Conservation (phyloP, 2,113 vertebrate species). For the Poecilia latipinna region DNA sequence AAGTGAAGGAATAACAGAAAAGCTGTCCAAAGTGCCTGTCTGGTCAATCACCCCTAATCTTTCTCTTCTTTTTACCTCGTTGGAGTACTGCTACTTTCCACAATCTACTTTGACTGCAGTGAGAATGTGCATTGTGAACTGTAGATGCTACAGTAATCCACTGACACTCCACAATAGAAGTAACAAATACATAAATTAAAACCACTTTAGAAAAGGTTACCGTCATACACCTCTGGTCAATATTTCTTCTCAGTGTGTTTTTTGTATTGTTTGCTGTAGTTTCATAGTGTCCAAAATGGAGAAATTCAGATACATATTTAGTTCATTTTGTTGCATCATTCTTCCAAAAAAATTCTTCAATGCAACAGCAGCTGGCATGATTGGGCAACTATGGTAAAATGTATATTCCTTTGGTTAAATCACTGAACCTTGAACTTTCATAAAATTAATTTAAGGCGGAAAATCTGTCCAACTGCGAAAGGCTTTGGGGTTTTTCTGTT, state of each 20-base stretch:
- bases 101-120: constrained; percentile 35
- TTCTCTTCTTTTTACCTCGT: constrained; percentile 18
- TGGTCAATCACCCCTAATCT: not conserved
- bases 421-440: not conserved
- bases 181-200: constrained; percentile 10
- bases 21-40: constrained; percentile 11
- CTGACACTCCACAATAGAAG: constrained; percentile 21
- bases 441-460: not conserved
- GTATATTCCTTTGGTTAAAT: no score
- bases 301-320: not conserved
- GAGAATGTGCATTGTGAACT: constrained; percentile 47
- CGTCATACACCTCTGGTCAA: not conserved
- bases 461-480: not conserved
- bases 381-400: not conserved
- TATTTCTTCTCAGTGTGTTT: not conserved
- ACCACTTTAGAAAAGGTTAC: constrained; percentile 8
- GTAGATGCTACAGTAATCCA: constrained; percentile 36
- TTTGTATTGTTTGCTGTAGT: not conserved
- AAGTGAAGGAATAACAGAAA: constrained; percentile 19
- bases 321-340: not conserved
- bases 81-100: constrained; percentile 26
- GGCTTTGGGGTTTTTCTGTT: not conserved
- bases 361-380: not conserved
- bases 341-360: not conserved
- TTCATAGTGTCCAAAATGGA: no score